These are phyloP conservation scores for Atractosteus spatula DNA, from an alignment of 2,113 vertebrate species.

Conservation along the genomic window DNA sequence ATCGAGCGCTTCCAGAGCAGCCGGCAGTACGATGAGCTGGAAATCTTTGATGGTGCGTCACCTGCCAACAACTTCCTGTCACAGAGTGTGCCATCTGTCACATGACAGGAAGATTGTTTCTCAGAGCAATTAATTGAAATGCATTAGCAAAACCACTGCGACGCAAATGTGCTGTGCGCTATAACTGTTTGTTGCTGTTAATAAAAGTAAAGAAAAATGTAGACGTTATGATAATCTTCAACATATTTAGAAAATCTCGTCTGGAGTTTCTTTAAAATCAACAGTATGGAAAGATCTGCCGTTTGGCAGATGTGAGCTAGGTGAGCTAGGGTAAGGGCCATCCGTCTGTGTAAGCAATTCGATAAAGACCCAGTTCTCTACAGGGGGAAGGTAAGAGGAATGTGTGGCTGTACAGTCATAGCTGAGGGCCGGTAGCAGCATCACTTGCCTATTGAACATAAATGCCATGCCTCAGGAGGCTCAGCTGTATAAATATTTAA, in stretches of 20 bases:
- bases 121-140: too few species aligned
- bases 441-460: neutral
- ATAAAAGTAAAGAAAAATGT: too few species aligned
- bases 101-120: too few species aligned
- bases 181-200: too few species aligned
- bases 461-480: neutral
- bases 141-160: too few species aligned
- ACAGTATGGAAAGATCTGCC: too few species aligned
- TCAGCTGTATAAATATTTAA: constrained; percentile 14
- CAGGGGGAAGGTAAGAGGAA: neutral
- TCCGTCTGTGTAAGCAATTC: neutral
- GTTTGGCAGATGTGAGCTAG: neutral
- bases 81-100: too few species aligned
- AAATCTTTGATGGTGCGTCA: constrained; percentile 91
- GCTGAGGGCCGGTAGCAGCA: neutral
- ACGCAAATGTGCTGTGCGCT: too few species aligned
- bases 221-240: too few species aligned
- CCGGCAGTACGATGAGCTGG: constrained; percentile 92
- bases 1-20: constrained; percentile 95
- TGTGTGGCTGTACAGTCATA: neutral
- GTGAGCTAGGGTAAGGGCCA: neutral
- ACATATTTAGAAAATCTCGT: too few species aligned
- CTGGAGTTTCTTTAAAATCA: too few species aligned
- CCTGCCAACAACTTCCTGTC: neutral
- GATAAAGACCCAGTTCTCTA: constrained; percentile 3